A percentile compares a stretch with the other conserved stretches of the same genome.
phyloP scores from a whole-genome alignment of 2,113 vertebrate species.

The Ranitomeya imitator region DNA sequence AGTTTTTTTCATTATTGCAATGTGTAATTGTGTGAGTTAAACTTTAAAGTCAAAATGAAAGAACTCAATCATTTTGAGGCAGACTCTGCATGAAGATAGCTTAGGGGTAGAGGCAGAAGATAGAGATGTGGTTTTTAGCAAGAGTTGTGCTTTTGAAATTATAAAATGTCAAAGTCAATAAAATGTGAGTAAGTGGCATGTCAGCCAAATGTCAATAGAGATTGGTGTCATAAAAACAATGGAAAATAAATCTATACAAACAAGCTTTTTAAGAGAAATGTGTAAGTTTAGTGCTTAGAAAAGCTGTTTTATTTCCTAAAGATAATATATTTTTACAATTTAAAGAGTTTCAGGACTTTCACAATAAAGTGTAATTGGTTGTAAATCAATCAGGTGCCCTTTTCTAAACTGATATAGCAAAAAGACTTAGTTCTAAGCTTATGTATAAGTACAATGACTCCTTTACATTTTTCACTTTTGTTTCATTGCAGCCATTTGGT shows the following conservation, averaged over 20 bases:
- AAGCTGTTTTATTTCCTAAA: conserved; percentile 15
- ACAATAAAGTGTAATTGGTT: not conserved
- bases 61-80: not conserved
- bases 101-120: not conserved
- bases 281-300: conserved; percentile 17
- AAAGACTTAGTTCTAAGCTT: not conserved
- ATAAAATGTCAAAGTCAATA: conserved; percentile 20
- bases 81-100: not conserved
- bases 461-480: no score
- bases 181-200: conserved; percentile 16
- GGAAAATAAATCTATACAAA: conserved; percentile 34
- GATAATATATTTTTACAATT: not conserved
- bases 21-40: not conserved
- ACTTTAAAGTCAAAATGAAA: not conserved
- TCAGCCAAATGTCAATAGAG: conserved; percentile 36
- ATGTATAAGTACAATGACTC: no score
- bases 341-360: not conserved
- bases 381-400: not conserved
- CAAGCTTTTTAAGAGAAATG: conserved; percentile 23
- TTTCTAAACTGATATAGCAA: not conserved
- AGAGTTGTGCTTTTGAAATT: conserved; percentile 18
- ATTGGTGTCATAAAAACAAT: conserved; percentile 40
- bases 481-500: no score
- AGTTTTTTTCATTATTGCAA: not conserved
- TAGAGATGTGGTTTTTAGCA: not conserved